Conservation (phyloP, 2,888 invertebrate genomes). For the Hirtodrosophila confusa region DNA sequence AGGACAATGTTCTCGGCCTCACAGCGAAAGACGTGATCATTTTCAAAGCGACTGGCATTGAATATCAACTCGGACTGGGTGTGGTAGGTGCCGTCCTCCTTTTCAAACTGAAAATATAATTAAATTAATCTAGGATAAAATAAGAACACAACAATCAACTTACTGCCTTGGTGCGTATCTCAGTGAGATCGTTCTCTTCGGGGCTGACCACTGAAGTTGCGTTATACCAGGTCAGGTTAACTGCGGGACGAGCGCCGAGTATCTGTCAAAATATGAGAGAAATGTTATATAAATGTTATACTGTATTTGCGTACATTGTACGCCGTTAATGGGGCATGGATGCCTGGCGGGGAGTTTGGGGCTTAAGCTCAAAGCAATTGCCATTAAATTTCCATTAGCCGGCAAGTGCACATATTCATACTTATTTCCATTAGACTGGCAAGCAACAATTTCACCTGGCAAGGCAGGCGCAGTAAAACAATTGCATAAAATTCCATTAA, state of each 20-base stretch:
- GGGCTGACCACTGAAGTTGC: constrained; percentile 85
- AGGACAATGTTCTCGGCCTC: constrained; percentile 93
- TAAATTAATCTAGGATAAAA: not conserved
- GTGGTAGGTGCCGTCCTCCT: constrained; percentile 90
- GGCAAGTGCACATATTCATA: constrained; percentile 42
- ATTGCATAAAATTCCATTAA: constrained; percentile 71
- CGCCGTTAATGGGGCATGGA: constrained; percentile 19
- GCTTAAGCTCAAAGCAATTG: constrained; percentile 37
- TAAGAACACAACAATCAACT: constrained; percentile 64
- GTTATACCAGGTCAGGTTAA: constrained; percentile 94
- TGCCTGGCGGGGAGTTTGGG: not conserved
- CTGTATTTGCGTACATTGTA: not conserved
- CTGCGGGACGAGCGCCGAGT: constrained; percentile 92
- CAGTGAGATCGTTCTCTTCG: constrained; percentile 79
- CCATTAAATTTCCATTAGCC: constrained; percentile 71
- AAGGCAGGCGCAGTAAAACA: constrained; percentile 47
- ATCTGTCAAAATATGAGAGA: constrained; percentile 84
- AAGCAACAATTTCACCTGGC: constrained; percentile 21
- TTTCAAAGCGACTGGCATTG: constrained; percentile 92
- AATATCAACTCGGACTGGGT: constrained; percentile 92
- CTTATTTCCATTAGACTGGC: constrained; percentile 23
- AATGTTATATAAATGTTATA: constrained; percentile 1
- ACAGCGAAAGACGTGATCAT: constrained; percentile 91
- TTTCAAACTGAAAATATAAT: constrained; percentile 85
- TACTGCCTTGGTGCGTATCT: constrained; percentile 85